These are phyloP conservation scores for Emydocephalus ijimae DNA, from an alignment of 2,113 vertebrate species.

Conservation along the genomic window DNA sequence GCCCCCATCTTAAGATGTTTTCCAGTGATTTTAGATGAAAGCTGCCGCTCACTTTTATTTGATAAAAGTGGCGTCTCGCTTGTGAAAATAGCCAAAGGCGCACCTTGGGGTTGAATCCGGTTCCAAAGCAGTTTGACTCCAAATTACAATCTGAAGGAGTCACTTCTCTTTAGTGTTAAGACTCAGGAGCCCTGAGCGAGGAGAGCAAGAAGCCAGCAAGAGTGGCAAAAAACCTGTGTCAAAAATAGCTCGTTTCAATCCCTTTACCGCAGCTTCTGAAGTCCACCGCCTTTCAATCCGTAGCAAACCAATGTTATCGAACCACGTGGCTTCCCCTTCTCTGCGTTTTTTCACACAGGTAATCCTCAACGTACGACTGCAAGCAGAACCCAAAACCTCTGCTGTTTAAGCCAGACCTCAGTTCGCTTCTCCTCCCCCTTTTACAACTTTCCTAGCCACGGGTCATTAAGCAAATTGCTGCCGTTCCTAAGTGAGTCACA, in stretches of 20 bases:
- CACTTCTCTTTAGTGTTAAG: slow-evolving; percentile 57
- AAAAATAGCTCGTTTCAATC: slow-evolving; percentile 11
- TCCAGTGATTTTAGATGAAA: slow-evolving; percentile 54
- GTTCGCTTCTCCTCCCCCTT: neutral
- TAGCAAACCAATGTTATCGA: slow-evolving; percentile 14
- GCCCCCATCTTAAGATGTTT: slow-evolving; percentile 54
- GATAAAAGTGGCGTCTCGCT: slow-evolving; percentile 55
- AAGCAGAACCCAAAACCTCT: neutral
- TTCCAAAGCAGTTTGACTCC: slow-evolving; percentile 55
- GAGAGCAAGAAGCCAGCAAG: slow-evolving; percentile 50
- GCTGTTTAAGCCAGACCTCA: neutral
- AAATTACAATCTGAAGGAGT: slow-evolving; percentile 46
- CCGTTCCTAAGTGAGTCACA: neutral
- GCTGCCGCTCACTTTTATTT: slow-evolving; percentile 60
- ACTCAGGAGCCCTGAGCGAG: slow-evolving; percentile 37
- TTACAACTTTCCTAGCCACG: neutral
- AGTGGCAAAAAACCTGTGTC: slow-evolving; percentile 37
- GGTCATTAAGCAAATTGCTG: neutral
- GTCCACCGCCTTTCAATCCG: neutral
- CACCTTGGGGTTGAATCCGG: slow-evolving; percentile 47
- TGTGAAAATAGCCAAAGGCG: slow-evolving; percentile 44
- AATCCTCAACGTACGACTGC: neutral
- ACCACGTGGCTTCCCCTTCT: slow-evolving; percentile 21
- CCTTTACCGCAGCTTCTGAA: neutral
- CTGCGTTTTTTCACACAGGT: slow-evolving; percentile 22